Evolutionary conservation across 2,113 vertebrate species (phyloP).

Genomic region (Megatriorchis doriae): DNA sequence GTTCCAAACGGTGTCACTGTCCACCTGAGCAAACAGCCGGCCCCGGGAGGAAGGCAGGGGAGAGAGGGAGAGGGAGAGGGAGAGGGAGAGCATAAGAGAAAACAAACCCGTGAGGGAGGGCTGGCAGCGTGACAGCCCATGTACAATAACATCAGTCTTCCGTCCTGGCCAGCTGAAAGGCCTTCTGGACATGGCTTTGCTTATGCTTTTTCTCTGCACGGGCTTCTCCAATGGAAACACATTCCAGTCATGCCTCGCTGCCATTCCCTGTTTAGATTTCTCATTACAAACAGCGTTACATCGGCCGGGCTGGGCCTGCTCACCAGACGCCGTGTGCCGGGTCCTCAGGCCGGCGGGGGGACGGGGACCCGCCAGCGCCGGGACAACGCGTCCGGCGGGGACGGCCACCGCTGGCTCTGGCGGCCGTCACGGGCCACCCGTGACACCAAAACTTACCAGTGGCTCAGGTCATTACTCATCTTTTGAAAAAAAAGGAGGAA

Average conservation of each 20-base stretch:
- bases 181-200: constrained; percentile 88
- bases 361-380: constrained; percentile 44
- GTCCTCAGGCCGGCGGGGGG: constrained; percentile 27
- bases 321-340: constrained; percentile 48
- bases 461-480: background rate
- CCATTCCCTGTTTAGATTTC: constrained; percentile 97
- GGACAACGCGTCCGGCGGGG: background rate
- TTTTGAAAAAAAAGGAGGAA: no score
- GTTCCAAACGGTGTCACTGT: constrained; percentile 94
- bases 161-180: constrained; percentile 82
- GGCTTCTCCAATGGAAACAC: constrained; percentile 96
- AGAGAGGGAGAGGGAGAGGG: constrained; percentile 51
- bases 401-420: background rate
- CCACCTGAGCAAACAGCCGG: constrained; percentile 97
- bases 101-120: constrained; percentile 86
- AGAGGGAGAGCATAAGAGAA: constrained; percentile 69
- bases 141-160: constrained; percentile 99
- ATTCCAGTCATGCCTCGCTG: constrained; percentile 98
- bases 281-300: constrained; percentile 94
- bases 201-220: constrained; percentile 82
- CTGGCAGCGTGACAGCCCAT: constrained; percentile 87
- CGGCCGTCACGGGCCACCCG: fast-evolving
- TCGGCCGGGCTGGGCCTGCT: constrained; percentile 74
- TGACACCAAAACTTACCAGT: background rate
- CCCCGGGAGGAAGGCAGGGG: constrained; percentile 61